Evolutionary conservation across 2,797 vertebrate species (phyloP).

Genomic region (Picus viridis): DNA sequence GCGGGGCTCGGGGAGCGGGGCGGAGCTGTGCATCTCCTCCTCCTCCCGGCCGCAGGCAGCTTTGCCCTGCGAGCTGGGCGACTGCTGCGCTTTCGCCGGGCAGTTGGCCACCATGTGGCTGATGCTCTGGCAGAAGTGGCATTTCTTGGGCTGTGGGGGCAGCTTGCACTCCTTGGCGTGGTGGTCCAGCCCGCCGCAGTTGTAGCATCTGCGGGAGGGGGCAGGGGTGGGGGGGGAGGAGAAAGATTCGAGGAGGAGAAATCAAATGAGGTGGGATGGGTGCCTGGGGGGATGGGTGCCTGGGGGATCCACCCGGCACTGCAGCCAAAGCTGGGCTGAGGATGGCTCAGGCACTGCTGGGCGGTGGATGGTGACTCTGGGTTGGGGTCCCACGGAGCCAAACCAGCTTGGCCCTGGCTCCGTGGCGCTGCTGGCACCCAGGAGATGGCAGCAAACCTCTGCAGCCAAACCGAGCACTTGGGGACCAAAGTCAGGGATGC

Average conservation of each 20-base stretch:
- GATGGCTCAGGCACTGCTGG: fast-evolving
- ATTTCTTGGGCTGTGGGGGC: constrained; percentile 96
- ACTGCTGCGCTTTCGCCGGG: constrained; percentile 91
- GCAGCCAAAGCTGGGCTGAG: not conserved
- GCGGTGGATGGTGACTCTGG: fast-evolving
- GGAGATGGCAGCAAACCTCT: constrained; percentile 67
- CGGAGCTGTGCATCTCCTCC: constrained; percentile 83
- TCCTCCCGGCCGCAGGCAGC: constrained; percentile 83
- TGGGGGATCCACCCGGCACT: no score
- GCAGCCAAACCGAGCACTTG: not conserved
- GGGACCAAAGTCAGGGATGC: no score
- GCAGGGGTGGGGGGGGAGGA: not conserved
- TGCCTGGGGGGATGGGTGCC: no score
- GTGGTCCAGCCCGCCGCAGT: constrained; percentile 95
- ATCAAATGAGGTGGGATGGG: not conserved
- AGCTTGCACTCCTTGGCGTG: constrained; percentile 98
- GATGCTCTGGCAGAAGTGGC: constrained; percentile 97
- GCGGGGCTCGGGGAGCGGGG: constrained; percentile 79
- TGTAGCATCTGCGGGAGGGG: constrained; percentile 87
- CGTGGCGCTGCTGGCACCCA: constrained; percentile 53
- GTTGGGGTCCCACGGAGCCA: not conserved
- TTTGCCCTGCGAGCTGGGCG: constrained; percentile 89
- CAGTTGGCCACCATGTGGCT: constrained; percentile 97
- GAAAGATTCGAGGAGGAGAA: not conserved
- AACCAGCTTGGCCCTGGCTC: not conserved